phyloP scores from a whole-genome alignment of 2,113 vertebrate genomes.

The Actinemys pallida region DNA sequence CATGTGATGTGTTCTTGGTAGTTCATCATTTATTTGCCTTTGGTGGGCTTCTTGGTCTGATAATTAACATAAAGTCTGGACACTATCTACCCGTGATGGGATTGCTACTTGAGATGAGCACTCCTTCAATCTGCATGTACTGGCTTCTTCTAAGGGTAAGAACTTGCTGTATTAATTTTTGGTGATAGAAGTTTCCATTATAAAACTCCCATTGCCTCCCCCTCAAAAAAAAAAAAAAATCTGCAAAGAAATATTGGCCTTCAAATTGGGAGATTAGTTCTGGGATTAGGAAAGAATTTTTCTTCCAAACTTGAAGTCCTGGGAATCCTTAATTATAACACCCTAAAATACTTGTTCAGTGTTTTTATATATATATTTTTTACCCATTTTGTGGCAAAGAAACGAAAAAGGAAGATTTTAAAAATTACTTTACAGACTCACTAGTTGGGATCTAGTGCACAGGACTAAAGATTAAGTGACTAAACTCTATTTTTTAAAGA shows the following conservation, averaged over 20 bases:
- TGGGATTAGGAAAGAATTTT: background rate
- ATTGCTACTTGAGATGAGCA: conserved; percentile 96
- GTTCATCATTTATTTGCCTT: conserved; percentile 93
- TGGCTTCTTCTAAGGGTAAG: conserved; percentile 91
- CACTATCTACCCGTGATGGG: conserved; percentile 93
- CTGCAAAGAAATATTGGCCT: conserved; percentile 46
- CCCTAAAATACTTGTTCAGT: background rate
- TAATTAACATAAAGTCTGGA: conserved; percentile 84
- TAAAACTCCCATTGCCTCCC: background rate
- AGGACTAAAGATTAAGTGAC: background rate
- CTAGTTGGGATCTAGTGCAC: background rate
- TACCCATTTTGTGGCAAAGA: background rate
- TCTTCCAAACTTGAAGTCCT: conserved; percentile 20
- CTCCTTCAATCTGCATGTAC: conserved; percentile 92
- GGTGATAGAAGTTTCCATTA: background rate
- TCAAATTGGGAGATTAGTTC: background rate
- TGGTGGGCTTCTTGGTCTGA: conserved; percentile 81
- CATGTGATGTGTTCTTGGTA: conserved; percentile 87
- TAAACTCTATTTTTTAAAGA: background rate
- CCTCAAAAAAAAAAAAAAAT: conserved; percentile 38
- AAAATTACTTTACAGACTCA: background rate
- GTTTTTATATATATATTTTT: too few relatives aligned
- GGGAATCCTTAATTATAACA: background rate
- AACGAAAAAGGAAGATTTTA: background rate
- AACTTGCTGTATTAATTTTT: background rate